Conservation (phyloP, 2,113 vertebrate species). For the Eonycteris spelaea region DNA sequence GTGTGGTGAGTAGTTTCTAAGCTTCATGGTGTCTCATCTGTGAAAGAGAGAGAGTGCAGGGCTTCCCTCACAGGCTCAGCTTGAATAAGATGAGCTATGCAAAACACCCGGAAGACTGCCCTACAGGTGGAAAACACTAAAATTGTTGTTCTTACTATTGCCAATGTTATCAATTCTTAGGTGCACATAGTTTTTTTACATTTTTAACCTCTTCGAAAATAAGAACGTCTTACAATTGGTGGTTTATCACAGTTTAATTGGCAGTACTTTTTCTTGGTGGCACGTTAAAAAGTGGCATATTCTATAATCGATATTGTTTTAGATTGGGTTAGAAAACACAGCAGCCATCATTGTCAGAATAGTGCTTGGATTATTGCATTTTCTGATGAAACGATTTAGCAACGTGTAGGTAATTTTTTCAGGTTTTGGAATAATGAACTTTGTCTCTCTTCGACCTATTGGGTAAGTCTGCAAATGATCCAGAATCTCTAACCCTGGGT, state of each 20-base stretch:
- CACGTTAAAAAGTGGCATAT: neutral
- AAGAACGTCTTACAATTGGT: neutral
- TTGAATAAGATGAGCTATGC: neutral
- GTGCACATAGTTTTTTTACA: neutral
- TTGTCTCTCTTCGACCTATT: neutral
- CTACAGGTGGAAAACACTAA: neutral
- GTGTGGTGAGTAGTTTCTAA: neutral
- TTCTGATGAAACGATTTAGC: neutral
- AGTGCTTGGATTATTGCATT: neutral
- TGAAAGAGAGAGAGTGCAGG: rapidly evolving
- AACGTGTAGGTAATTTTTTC: neutral
- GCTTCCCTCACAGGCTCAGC: neutral
- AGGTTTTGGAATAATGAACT: neutral
- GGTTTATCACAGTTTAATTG: neutral
- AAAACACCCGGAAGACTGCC: neutral
- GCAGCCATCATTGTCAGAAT: neutral
- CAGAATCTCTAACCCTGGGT: neutral
- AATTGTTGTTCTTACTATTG: neutral
- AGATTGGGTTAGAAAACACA: neutral
- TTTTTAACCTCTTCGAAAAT: neutral
- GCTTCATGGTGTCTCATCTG: neutral
- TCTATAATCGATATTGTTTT: neutral
- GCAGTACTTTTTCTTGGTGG: neutral
- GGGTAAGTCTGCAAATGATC: neutral
- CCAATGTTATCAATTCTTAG: neutral